A percentile compares a stretch with the other conserved stretches of the same genome.
Evolutionary conservation across 1,140 invertebrate genomes (phyloP).

Genomic region (Thereuonema tuberculata): DNA sequence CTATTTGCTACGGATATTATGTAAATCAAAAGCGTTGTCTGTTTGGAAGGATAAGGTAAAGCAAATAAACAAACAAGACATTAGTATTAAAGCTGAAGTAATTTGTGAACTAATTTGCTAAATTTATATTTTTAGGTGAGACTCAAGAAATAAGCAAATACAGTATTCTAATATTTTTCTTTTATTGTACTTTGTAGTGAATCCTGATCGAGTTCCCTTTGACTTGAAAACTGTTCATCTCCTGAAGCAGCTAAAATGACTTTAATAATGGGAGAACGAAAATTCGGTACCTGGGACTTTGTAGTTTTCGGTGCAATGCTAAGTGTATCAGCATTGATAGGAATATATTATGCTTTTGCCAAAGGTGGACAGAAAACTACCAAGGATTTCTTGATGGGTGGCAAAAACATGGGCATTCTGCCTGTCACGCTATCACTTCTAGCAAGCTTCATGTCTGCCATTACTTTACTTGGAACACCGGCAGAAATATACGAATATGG

Average conservation of each 20-base stretch:
- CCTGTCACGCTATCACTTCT: slow-evolving; percentile 75
- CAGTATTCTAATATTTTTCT: neutral
- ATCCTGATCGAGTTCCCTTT: too few relatives aligned
- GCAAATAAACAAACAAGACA: too few relatives aligned
- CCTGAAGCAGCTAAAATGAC: too few relatives aligned
- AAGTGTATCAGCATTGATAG: slow-evolving; percentile 50
- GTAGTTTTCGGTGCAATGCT: slow-evolving; percentile 46
- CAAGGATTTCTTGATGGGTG: slow-evolving; percentile 68
- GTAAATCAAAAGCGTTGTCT: too few relatives aligned
- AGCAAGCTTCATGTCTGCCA: slow-evolving; percentile 89
- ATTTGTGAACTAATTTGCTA: too few relatives aligned
- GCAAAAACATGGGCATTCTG: slow-evolving; percentile 54
- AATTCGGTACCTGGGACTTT: slow-evolving; percentile 40
- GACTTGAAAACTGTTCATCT: too few relatives aligned
- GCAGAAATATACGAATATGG: slow-evolving; percentile 71
- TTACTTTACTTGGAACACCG: slow-evolving; percentile 76
- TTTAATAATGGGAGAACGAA: too few relatives aligned
- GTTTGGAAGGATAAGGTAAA: too few relatives aligned
- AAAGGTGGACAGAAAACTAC: slow-evolving; percentile 75
- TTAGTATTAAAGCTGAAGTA: too few relatives aligned
- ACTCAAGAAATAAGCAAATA: too few relatives aligned
- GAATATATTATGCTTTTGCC: slow-evolving; percentile 65
- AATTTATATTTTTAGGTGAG: too few relatives aligned
- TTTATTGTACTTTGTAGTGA: neutral
- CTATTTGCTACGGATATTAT: too few relatives aligned